Evolutionary conservation across 2,888 invertebrate species (phyloP), one percentile per base, ranked within the genome.

Genomic region (Drosophila infuscata): DNA sequence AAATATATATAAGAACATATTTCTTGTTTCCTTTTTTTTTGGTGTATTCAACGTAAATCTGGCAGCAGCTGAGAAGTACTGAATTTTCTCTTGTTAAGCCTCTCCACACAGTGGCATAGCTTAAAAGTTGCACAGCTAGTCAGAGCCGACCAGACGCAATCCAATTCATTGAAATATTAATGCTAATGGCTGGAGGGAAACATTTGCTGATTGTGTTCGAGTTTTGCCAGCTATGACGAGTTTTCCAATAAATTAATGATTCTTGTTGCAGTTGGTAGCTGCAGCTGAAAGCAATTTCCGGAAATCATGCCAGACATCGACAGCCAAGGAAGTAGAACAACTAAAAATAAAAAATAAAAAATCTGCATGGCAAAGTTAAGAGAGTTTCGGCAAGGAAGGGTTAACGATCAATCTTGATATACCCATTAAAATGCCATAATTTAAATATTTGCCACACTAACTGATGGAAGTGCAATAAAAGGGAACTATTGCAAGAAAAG

Each of bases 41-140:
- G 8, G 3, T 25, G 3, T 48, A n/a, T 25, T 41, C 43, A 72
- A 87, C 85, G 82, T 74, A 86, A 89, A 89, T 89, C 81, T 85
- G 88, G 87, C 81, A 87, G 76, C 89, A 89, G 89, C 87, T 89
- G 87, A 87, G 83, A 88, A 82, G 79, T 70, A 78, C 77, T 88
- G 83, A 83, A 60, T 67, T 76, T 74, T 70, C 63, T 71, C 87
- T 74, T 79, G 79, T 74, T 74, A 56, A 64, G 70, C 71, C 74
- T 48, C 68, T 74, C 52, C 65, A 68, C 66, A 67, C 64, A 57
- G 59, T 69, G 53, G 70, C 63, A 68, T 58, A 67, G 76, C 84
- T 87, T 76, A 76, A 82, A 84, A 75, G 56, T 72, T 75, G 67
- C 43, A 30, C 36, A 58, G n/a, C 38, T 32, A 43, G 17, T 33